Evolutionary conservation across 2,888 invertebrate species (phyloP).

Genomic region (Hirtodrosophila trivittata): DNA sequence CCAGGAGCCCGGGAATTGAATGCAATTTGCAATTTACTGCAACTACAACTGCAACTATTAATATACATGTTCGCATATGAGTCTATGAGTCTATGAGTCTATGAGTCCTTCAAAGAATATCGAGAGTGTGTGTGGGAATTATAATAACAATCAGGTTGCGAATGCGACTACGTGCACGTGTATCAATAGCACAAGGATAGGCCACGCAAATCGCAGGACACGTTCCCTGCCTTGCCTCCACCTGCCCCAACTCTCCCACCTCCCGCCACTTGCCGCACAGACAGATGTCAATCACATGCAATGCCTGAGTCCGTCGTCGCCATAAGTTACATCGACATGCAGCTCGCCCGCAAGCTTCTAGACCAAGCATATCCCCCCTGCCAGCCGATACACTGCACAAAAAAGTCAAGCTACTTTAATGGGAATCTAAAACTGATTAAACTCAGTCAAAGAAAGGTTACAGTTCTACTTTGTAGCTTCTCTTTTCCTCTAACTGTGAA

Average conservation of each 20-base stretch:
- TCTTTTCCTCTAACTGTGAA: too few species aligned
- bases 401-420: too few species aligned
- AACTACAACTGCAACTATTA: constrained; percentile 1
- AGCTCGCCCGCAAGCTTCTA: too few species aligned
- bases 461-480: too few species aligned
- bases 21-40: constrained; percentile 37
- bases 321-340: constrained; percentile 18
- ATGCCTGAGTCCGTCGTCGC: constrained; percentile 23
- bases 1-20: constrained; percentile 44
- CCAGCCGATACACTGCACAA: constrained; percentile 23
- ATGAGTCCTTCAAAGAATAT: not conserved
- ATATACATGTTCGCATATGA: constrained; percentile 6
- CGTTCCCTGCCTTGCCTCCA: constrained; percentile 26
- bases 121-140: constrained; percentile 29
- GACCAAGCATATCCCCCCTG: not conserved
- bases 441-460: too few species aligned
- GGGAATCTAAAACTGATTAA: too few species aligned
- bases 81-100: not conserved
- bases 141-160: constrained; percentile 56
- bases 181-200: constrained; percentile 23
- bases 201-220: constrained; percentile 62
- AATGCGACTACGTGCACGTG: too few species aligned
- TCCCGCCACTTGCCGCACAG: constrained; percentile 41
- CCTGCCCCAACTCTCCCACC: not conserved
- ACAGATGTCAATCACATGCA: constrained; percentile 71